These are phyloP conservation scores for Diadegma fenestrale DNA, from an alignment of 2,888 invertebrate species.

Conservation along the genomic window DNA sequence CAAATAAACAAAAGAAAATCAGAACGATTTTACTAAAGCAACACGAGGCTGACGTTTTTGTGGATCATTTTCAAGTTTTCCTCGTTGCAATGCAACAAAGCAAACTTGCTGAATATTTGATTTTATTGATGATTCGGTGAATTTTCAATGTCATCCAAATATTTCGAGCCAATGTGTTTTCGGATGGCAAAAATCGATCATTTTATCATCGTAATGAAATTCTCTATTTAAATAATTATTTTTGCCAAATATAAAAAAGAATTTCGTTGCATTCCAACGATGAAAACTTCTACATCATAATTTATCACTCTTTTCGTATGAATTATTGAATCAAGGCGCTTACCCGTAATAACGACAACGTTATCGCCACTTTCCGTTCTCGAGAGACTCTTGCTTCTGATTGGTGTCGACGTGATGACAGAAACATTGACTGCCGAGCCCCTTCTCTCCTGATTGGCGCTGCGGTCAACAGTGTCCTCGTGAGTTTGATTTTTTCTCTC, in stretches of 20 bases:
- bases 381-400: slow-evolving; percentile 78
- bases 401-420: slow-evolving; percentile 83
- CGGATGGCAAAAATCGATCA: no score
- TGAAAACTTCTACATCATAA: no score
- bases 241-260: no score
- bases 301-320: neutral
- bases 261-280: no score
- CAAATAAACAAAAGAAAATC: no score
- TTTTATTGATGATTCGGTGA: no score
- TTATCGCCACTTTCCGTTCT: slow-evolving; percentile 80
- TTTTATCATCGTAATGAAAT: no score
- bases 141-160: no score
- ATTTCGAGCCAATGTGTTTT: no score
- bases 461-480: slow-evolving; percentile 74
- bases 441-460: slow-evolving; percentile 71
- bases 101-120: no score
- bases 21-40: neutral
- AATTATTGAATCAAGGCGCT: slow-evolving; percentile 4
- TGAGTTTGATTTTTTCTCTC: slow-evolving; percentile 68
- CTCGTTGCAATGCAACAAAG: no score
- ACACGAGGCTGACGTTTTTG: neutral
- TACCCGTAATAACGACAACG: slow-evolving; percentile 83
- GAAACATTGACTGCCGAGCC: slow-evolving; percentile 81
- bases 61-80: neutral
- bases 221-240: no score